These are phyloP conservation scores for Elephantulus edwardii DNA, from an alignment of 2,113 vertebrate genomes.

Conservation along the genomic window DNA sequence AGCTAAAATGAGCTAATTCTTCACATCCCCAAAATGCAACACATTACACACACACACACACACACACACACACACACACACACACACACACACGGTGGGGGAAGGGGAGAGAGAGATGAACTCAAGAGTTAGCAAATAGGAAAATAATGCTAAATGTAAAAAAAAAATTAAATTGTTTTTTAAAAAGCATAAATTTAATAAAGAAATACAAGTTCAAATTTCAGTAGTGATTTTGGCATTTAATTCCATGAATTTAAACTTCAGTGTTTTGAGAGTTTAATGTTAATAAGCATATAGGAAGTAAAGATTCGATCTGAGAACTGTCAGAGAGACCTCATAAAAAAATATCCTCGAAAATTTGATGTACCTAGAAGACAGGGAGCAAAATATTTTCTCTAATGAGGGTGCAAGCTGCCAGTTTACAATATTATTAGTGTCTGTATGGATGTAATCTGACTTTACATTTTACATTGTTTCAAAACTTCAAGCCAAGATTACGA, in stretches of 20 bases:
- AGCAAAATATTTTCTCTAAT: neutral
- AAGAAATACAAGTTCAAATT: neutral
- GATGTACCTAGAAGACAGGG: neutral
- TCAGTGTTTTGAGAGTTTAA: neutral
- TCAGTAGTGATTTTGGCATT: neutral
- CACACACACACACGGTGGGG: neutral
- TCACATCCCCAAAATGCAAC: neutral
- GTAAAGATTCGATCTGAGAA: neutral
- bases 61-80: rapidly evolving
- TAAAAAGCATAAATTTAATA: neutral
- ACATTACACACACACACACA: neutral
- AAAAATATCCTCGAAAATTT: neutral
- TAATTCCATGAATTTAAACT: neutral
- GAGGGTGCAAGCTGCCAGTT: neutral
- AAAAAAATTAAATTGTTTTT: too few relatives aligned
- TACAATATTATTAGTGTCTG: neutral
- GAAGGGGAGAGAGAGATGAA: neutral
- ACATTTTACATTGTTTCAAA: neutral
- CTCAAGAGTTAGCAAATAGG: too few relatives aligned
- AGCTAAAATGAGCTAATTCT: neutral
- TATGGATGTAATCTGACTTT: neutral
- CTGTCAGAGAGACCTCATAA: neutral
- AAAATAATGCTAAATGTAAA: too few relatives aligned
- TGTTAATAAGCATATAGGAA: neutral
- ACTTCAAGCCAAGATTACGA: neutral